Percentiles rank a stretch among this genome's conserved stretches.
phyloP scores from a whole-genome alignment of 64 coral and sea anemone species.

The Montipora capricornis region DNA sequence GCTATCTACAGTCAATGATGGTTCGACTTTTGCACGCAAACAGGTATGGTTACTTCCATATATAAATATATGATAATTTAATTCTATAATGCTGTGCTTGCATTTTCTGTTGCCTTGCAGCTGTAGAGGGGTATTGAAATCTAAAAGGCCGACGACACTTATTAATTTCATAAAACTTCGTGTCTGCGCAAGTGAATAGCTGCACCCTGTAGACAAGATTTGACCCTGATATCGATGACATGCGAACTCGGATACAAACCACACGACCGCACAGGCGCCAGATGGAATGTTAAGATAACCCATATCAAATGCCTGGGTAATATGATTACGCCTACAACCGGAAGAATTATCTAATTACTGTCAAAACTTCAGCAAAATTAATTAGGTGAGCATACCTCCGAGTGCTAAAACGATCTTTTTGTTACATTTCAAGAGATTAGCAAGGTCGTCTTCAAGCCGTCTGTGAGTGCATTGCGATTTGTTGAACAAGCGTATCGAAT shows the following conservation, averaged over 20 bases:
- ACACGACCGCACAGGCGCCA: conserved; percentile 48
- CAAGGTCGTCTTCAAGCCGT: conserved; percentile 4
- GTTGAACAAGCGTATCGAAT: not conserved
- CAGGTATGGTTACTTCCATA: not conserved
- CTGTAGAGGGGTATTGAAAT: not conserved
- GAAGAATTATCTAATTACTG: conserved; percentile 91
- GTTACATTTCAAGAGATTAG: conserved; percentile 41
- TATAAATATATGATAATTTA: not conserved
- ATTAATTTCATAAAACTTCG: conserved; percentile 69
- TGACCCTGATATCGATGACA: conserved; percentile 20
- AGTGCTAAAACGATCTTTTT: conserved; percentile 25
- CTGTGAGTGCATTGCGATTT: not conserved
- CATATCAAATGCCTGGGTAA: conserved; percentile 60
- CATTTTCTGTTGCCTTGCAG: not conserved
- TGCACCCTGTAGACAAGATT: not conserved
- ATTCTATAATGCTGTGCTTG: not conserved
- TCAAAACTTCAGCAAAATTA: conserved; percentile 72
- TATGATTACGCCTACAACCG: conserved; percentile 67
- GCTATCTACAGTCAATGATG: not conserved
- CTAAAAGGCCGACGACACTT: conserved; percentile 76
- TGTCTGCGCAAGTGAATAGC: conserved; percentile 35
- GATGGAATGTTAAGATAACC: conserved; percentile 68
- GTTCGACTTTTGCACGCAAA: not conserved
- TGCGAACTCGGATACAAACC: conserved; percentile 21
- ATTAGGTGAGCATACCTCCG: conserved; percentile 65